These are phyloP conservation scores for Carposina sasakii DNA, from an alignment of 1,140 invertebrate genomes.

Conservation along the genomic window DNA sequence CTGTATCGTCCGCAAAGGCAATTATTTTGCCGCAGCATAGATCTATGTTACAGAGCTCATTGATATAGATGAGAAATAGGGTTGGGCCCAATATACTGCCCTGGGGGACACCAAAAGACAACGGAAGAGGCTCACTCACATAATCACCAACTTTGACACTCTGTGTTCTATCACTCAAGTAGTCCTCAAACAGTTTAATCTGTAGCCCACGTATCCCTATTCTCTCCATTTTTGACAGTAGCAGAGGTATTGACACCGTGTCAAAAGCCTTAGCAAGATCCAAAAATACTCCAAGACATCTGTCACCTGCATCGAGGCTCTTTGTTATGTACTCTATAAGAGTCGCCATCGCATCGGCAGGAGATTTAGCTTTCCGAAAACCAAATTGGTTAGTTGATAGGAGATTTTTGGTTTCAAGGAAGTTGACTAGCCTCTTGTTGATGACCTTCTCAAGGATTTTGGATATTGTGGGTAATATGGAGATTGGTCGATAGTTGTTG, in stretches of 20 bases:
- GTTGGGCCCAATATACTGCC: slow-evolving; percentile 10
- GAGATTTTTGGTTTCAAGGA: too few species aligned
- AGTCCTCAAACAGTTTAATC: not conserved
- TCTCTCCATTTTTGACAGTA: slow-evolving; percentile 3
- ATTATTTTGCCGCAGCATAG: not conserved
- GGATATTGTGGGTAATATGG: too few species aligned
- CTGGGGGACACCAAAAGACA: slow-evolving; percentile 6
- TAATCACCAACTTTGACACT: slow-evolving; percentile 6
- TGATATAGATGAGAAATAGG: slow-evolving; percentile 4
- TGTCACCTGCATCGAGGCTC: too few species aligned
- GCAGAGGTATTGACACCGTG: not conserved
- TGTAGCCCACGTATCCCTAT: slow-evolving; percentile 9
- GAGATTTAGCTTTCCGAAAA: too few species aligned
- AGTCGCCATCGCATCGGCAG: too few species aligned
- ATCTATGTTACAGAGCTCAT: not conserved
- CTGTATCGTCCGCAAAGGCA: not conserved
- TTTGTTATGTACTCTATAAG: too few species aligned
- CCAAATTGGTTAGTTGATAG: too few species aligned
- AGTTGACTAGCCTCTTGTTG: too few species aligned
- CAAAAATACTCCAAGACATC: not conserved
- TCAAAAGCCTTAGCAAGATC: slow-evolving; percentile 2
- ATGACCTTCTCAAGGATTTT: slow-evolving; percentile 2
- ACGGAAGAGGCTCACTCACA: not conserved
- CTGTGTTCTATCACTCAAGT: not conserved
- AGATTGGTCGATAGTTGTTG: too few species aligned